Percentiles rank a stretch among this genome's conserved stretches.
These are phyloP conservation scores for Megatriorchis doriae DNA, from an alignment of 2,113 vertebrate genomes.

Conservation along the genomic window DNA sequence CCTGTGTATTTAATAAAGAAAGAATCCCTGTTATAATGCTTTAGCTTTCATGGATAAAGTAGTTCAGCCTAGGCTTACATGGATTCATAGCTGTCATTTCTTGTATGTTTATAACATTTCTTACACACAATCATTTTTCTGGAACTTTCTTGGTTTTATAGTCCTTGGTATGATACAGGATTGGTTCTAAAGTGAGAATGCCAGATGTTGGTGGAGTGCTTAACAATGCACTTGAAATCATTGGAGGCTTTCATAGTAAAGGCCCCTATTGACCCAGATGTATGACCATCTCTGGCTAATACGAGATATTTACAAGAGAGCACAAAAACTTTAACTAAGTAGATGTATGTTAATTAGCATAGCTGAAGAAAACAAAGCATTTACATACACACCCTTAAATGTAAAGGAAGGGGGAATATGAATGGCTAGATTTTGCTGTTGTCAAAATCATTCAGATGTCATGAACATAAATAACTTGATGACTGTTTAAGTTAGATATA, in stretches of 20 bases:
- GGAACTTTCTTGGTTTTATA: background rate
- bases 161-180: background rate
- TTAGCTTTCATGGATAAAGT: background rate
- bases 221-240: background rate
- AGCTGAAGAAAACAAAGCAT: background rate
- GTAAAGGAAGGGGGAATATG: background rate
- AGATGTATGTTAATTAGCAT: background rate
- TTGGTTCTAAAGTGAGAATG: background rate
- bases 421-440: background rate
- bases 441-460: background rate
- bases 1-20: background rate
- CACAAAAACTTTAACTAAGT: background rate
- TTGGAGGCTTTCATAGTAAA: background rate
- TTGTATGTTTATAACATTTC: background rate
- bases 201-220: background rate
- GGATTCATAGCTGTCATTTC: background rate
- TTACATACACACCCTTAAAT: background rate
- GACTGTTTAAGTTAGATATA: background rate
- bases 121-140: background rate
- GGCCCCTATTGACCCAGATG: background rate
- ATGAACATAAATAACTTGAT: background rate
- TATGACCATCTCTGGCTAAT: background rate
- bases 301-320: background rate
- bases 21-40: background rate
- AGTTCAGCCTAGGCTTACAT: background rate